Evolutionary conservation across 2,888 invertebrate species (phyloP).

Genomic region (Pyralis farinalis): DNA sequence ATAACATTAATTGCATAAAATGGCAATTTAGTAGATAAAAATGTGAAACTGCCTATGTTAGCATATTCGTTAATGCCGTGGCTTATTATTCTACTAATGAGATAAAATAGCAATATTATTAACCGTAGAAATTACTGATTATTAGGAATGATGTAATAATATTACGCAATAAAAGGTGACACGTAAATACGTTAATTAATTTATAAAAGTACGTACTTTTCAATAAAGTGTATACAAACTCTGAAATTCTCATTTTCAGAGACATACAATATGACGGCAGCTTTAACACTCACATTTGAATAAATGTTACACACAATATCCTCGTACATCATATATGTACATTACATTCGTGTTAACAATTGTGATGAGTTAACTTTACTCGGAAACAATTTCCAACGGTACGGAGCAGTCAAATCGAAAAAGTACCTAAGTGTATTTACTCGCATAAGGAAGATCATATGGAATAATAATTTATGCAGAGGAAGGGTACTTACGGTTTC

Average conservation of each 20-base stretch:
- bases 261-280: background rate
- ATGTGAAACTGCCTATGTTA: no score
- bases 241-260: background rate
- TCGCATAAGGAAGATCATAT: constrained; percentile 38
- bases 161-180: no score
- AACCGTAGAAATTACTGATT: no score
- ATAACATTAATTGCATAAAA: no score
- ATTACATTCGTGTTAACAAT: constrained; percentile 34
- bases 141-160: no score
- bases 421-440: constrained; percentile 34
- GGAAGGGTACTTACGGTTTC: constrained; percentile 54
- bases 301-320: constrained; percentile 8
- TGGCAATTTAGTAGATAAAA: no score
- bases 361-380: constrained; percentile 41
- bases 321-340: constrained; percentile 13
- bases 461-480: constrained; percentile 58
- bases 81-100: no score
- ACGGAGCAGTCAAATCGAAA: constrained; percentile 28
- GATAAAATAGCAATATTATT: no score
- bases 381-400: constrained; percentile 36
- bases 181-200: no score
- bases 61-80: no score
- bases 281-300: constrained; percentile 8
- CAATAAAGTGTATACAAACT: no score
- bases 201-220: no score